Evolutionary conservation across 2,113 vertebrate genomes (phyloP).

Genomic region (Pangasianodon gigas): DNA sequence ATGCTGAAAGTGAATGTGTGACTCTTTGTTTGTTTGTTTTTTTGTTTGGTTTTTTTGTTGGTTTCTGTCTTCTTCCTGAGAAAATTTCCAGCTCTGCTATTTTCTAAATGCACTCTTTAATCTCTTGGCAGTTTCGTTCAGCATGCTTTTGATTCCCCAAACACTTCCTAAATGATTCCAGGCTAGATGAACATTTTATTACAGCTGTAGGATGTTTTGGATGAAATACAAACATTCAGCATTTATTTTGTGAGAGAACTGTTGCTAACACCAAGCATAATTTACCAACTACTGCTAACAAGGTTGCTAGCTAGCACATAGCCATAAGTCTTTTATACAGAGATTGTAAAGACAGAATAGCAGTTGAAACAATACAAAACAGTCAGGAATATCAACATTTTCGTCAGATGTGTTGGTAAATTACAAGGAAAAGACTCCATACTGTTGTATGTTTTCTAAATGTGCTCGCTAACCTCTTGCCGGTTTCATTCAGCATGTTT

Average conservation of each 20-base stretch:
- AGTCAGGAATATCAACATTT: background rate
- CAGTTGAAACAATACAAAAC: background rate
- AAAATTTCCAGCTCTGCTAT: background rate
- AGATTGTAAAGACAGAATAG: background rate
- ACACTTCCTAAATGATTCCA: background rate
- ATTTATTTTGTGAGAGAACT: background rate
- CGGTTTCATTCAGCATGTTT: background rate
- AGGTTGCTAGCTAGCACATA: background rate
- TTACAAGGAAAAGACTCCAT: background rate
- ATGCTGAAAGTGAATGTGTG: slow-evolving; percentile 1
- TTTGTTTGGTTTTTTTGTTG: background rate
- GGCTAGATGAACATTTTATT: background rate
- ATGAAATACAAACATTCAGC: background rate
- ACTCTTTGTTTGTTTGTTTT: background rate
- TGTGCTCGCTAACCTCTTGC: background rate
- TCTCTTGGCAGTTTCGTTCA: background rate
- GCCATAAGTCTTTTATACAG: background rate
- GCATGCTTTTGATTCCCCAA: background rate
- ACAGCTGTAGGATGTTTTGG: background rate
- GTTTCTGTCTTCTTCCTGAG: slow-evolving; percentile 8
- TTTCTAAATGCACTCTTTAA: background rate
- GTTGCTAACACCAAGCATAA: background rate
- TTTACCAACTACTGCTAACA: background rate
- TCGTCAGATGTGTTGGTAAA: background rate
- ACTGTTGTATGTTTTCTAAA: background rate